Evolutionary conservation across 2,888 invertebrate species (phyloP).

Genomic region (Agrilus biguttatus): DNA sequence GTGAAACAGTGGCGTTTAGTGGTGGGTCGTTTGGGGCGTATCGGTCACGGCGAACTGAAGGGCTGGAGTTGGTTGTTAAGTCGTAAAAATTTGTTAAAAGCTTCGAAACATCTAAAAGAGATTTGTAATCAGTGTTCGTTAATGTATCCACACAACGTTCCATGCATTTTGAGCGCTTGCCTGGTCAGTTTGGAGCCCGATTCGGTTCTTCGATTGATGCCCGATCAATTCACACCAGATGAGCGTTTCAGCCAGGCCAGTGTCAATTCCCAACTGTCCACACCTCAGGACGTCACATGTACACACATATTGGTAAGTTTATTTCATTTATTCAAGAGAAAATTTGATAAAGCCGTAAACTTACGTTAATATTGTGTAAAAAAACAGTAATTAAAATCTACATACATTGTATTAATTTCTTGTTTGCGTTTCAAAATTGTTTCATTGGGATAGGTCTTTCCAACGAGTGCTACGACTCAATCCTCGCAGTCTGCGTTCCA

Average conservation of each 20-base stretch:
- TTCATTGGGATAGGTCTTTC: constrained; percentile 68
- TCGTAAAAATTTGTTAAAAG: constrained; percentile 75
- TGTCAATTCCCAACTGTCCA: constrained; percentile 80
- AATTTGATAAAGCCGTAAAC: too few species aligned
- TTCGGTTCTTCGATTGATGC: constrained; percentile 73
- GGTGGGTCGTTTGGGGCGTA: constrained; percentile 79
- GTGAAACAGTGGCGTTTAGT: constrained; percentile 93
- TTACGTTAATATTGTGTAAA: too few species aligned
- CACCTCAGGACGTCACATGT: constrained; percentile 91
- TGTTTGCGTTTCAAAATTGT: too few species aligned
- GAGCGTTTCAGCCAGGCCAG: constrained; percentile 73
- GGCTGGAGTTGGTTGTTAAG: constrained; percentile 86
- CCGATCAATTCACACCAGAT: constrained; percentile 91
- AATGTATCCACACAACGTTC: constrained; percentile 67
- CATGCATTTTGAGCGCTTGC: constrained; percentile 94
- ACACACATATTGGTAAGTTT: constrained; percentile 69
- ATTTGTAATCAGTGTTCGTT: constrained; percentile 80
- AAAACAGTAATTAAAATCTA: too few species aligned
- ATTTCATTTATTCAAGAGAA: too few species aligned
- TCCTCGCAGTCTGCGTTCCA: constrained; percentile 57
- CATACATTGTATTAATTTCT: too few species aligned
- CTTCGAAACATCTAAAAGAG: constrained; percentile 78
- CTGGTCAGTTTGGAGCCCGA: constrained; percentile 76
- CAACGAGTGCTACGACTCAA: constrained; percentile 90
- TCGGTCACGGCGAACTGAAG: constrained; percentile 96